phyloP scores from a whole-genome alignment of 2,888 invertebrate genomes.

The Sphaerophoria taeniata region DNA sequence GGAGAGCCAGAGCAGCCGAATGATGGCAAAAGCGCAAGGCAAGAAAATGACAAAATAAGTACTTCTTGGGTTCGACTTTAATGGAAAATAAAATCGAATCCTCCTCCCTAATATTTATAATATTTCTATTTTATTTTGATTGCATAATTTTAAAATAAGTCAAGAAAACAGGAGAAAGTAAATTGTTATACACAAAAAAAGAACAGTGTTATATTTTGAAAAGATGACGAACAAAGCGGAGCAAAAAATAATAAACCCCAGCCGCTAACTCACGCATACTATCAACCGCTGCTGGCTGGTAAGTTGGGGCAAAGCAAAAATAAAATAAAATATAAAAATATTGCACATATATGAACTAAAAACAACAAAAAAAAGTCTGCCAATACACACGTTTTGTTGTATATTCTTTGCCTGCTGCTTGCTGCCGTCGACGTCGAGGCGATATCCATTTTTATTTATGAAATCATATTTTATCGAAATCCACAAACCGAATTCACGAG shows the following conservation, averaged over 20 bases:
- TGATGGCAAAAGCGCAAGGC: not conserved
- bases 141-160: conserved; percentile 71
- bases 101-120: conserved; percentile 22
- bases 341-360: conserved; percentile 51
- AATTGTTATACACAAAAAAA: conserved; percentile 69
- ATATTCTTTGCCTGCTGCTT: conserved; percentile 61
- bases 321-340: conserved; percentile 14
- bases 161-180: conserved; percentile 68
- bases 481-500: conserved; percentile 17
- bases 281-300: not conserved
- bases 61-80: not conserved
- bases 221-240: conserved; percentile 73
- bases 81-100: conserved; percentile 36
- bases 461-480: conserved; percentile 11
- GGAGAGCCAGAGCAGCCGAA: not conserved
- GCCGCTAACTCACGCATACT: conserved; percentile 72
- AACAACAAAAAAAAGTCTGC: conserved; percentile 53
- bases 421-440: conserved; percentile 11
- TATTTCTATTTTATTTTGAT: conserved; percentile 57
- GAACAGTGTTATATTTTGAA: conserved; percentile 70
- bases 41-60: conserved; percentile 9
- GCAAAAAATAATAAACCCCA: conserved; percentile 70
- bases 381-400: conserved; percentile 62
- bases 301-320: conserved; percentile 9
- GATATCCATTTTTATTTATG: conserved; percentile 23